These are phyloP conservation scores for Chionomys nivalis DNA, from an alignment of 2,113 vertebrate species.

Conservation along the genomic window DNA sequence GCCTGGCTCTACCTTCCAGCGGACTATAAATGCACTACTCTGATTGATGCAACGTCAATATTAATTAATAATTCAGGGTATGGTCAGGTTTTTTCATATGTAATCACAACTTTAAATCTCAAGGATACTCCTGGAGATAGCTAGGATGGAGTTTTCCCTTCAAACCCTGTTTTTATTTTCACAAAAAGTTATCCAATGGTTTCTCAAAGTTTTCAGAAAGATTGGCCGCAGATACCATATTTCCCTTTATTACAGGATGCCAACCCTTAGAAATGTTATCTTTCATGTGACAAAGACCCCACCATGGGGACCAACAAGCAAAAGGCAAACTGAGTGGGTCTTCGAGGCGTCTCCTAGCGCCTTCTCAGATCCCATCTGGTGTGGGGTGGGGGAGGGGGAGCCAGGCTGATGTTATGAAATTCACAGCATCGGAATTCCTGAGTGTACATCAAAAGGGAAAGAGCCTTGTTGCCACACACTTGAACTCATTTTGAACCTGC, in stretches of 20 bases:
- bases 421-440: slow-evolving; percentile 64
- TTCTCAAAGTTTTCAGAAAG: slow-evolving; percentile 41
- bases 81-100: slow-evolving; percentile 79
- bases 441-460: slow-evolving; percentile 70
- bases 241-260: neutral
- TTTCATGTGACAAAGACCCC: slow-evolving; percentile 36
- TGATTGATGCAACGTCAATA: slow-evolving; percentile 81
- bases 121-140: slow-evolving; percentile 53
- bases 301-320: neutral
- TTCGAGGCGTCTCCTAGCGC: neutral
- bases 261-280: neutral
- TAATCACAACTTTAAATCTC: slow-evolving; percentile 81
- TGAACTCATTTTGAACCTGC: slow-evolving; percentile 75
- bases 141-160: slow-evolving; percentile 41
- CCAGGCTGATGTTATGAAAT: slow-evolving; percentile 65
- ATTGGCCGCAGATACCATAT: neutral
- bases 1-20: slow-evolving; percentile 73
- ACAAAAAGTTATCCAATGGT: neutral
- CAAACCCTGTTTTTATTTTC: neutral
- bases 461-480: slow-evolving; percentile 62
- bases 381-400: neutral
- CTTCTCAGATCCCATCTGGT: slow-evolving; percentile 44
- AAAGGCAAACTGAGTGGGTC: neutral
- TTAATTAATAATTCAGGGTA: slow-evolving; percentile 85
- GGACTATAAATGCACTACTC: slow-evolving; percentile 79